Percentiles rank a stretch among this genome's conserved stretches.
These are phyloP conservation scores for Cherax destructor DNA, from an alignment of 1,140 invertebrate genomes.

Conservation along the genomic window DNA sequence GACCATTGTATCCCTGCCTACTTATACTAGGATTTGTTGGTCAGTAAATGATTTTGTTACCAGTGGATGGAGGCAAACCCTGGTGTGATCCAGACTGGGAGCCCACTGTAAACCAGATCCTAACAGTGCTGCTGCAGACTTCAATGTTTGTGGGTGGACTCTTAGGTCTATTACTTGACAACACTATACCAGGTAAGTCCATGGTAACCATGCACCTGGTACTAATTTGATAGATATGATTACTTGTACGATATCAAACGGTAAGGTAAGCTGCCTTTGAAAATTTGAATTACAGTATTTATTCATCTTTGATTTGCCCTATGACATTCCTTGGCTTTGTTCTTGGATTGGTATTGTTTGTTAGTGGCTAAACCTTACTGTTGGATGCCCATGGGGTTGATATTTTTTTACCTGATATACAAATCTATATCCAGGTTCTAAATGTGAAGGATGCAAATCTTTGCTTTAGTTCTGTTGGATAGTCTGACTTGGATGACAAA, in stretches of 20 bases:
- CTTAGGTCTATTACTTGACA: slow-evolving; percentile 75
- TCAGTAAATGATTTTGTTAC: no score
- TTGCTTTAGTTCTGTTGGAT: no score
- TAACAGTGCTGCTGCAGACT: slow-evolving; percentile 75
- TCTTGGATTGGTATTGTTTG: not conserved
- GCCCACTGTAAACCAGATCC: slow-evolving; percentile 55
- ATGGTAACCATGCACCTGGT: not conserved
- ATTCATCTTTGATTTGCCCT: not conserved
- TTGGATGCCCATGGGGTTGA: no score
- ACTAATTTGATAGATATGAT: not conserved
- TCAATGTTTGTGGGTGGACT: slow-evolving; percentile 76
- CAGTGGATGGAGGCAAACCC: slow-evolving; percentile 38
- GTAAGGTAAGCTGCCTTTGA: not conserved
- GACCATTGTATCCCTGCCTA: no score
- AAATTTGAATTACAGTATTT: not conserved
- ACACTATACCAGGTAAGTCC: slow-evolving; percentile 75
- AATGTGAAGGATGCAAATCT: no score
- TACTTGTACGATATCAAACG: not conserved
- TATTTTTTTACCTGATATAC: no score
- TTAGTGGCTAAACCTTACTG: not conserved
- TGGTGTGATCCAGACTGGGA: slow-evolving; percentile 18
- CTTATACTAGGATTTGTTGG: no score
- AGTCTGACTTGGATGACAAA: no score
- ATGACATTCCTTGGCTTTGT: not conserved
- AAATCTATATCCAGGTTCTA: no score